A percentile compares a stretch with the other conserved stretches of the same genome.
These are phyloP conservation scores for Talpa occidentalis DNA, from an alignment of 2,113 vertebrate species.

Conservation along the genomic window DNA sequence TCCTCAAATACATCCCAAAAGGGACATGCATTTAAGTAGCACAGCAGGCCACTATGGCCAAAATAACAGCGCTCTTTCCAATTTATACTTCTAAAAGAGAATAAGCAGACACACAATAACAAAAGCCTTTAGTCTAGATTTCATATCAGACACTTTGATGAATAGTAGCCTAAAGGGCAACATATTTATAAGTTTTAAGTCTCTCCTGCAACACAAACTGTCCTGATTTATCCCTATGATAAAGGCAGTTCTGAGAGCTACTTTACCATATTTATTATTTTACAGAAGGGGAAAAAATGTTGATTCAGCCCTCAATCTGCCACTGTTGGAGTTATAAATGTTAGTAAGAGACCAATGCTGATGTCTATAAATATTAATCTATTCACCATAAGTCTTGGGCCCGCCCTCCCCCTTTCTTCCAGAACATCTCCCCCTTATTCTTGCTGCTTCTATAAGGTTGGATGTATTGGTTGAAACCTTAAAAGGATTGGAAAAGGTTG, in stretches of 20 bases:
- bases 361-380: slow-evolving; percentile 83
- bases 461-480: slow-evolving; percentile 63
- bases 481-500: slow-evolving; percentile 66
- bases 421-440: not conserved
- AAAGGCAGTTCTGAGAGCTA: slow-evolving; percentile 85
- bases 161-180: slow-evolving; percentile 87
- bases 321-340: slow-evolving; percentile 81
- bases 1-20: slow-evolving; percentile 69
- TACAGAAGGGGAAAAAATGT: slow-evolving; percentile 74
- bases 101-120: slow-evolving; percentile 82
- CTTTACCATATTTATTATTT: slow-evolving; percentile 86
- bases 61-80: slow-evolving; percentile 85
- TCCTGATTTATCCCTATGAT: slow-evolving; percentile 87
- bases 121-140: slow-evolving; percentile 81
- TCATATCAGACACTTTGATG: slow-evolving; percentile 84
- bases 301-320: slow-evolving; percentile 84
- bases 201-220: slow-evolving; percentile 84
- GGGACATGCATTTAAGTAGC: slow-evolving; percentile 87
- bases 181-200: slow-evolving; percentile 87
- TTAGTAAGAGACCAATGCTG: slow-evolving; percentile 75
- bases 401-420: not conserved
- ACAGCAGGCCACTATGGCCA: slow-evolving; percentile 85
- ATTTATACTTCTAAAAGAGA: slow-evolving; percentile 80
- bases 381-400: slow-evolving; percentile 14
- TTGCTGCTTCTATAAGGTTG: slow-evolving; percentile 40